Evolutionary conservation across 1,140 invertebrate genomes (phyloP).

Genomic region (Halyomorpha halys): DNA sequence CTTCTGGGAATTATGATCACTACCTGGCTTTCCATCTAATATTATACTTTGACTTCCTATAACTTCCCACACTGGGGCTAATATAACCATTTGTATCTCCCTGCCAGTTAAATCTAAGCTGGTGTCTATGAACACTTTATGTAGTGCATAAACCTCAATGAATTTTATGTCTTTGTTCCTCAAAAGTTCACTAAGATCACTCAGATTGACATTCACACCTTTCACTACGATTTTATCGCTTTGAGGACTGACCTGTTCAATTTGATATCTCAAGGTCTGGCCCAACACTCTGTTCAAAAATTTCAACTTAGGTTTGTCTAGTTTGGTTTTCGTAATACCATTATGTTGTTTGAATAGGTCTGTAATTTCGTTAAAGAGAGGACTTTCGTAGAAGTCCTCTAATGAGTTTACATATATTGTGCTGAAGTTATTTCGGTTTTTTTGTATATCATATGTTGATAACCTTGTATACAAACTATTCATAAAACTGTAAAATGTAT

Average conservation of each 20-base stretch:
- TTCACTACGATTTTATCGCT: background rate
- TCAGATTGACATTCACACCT: background rate
- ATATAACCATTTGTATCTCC: background rate
- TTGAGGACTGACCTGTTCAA: background rate
- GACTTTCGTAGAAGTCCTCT: background rate
- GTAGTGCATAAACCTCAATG: background rate
- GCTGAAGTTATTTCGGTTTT: too few relatives aligned
- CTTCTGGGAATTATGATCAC: background rate
- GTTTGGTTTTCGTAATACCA: background rate
- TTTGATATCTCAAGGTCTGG: background rate
- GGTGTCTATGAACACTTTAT: background rate
- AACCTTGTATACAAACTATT: background rate
- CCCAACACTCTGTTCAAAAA: background rate
- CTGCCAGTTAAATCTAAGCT: background rate
- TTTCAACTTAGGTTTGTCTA: background rate
- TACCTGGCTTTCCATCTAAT: constrained; percentile 12
- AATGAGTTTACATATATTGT: too few relatives aligned
- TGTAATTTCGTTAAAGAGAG: background rate
- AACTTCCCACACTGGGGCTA: constrained; percentile 21
- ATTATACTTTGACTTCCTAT: constrained; percentile 2
- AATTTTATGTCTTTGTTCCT: background rate
- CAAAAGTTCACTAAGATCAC: background rate
- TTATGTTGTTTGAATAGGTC: background rate
- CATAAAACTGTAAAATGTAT: background rate
- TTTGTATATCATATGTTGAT: background rate